These are phyloP conservation scores for Pangasianodon hypophthalmus DNA, from an alignment of 2,113 vertebrate species.

Conservation along the genomic window DNA sequence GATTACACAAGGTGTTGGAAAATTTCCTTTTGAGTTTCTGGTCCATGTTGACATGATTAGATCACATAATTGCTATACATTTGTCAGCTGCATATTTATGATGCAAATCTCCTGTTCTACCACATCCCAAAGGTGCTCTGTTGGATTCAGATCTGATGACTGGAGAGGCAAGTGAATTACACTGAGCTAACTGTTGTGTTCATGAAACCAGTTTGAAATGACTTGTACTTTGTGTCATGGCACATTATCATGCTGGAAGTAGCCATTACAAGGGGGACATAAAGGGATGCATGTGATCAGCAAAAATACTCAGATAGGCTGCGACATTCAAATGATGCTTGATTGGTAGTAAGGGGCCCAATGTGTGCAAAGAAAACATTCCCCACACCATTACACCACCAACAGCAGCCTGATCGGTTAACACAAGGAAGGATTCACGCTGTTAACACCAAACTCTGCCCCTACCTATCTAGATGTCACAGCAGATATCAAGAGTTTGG, in stretches of 20 bases:
- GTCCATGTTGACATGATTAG: not conserved
- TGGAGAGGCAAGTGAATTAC: not conserved
- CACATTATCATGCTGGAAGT: not conserved
- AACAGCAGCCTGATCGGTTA: not conserved
- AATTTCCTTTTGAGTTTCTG: not conserved
- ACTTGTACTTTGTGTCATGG: not conserved
- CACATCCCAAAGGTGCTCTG: not conserved
- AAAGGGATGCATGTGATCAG: not conserved
- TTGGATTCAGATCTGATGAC: not conserved
- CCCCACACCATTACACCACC: not conserved
- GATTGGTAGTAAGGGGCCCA: not conserved
- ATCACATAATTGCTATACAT: not conserved
- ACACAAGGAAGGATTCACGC: not conserved
- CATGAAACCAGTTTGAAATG: too few species aligned
- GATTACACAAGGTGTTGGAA: not conserved
- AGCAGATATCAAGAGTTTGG: not conserved
- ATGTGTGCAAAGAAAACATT: not conserved
- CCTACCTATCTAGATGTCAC: not conserved
- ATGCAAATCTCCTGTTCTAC: not conserved
- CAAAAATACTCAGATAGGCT: not conserved
- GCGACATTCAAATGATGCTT: not conserved
- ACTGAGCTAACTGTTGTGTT: not conserved
- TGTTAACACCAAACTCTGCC: not conserved
- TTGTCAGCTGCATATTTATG: not conserved
- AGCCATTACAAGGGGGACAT: not conserved